These are phyloP conservation scores for Tribolium madens DNA, from an alignment of 1,140 invertebrate genomes.

Conservation along the genomic window DNA sequence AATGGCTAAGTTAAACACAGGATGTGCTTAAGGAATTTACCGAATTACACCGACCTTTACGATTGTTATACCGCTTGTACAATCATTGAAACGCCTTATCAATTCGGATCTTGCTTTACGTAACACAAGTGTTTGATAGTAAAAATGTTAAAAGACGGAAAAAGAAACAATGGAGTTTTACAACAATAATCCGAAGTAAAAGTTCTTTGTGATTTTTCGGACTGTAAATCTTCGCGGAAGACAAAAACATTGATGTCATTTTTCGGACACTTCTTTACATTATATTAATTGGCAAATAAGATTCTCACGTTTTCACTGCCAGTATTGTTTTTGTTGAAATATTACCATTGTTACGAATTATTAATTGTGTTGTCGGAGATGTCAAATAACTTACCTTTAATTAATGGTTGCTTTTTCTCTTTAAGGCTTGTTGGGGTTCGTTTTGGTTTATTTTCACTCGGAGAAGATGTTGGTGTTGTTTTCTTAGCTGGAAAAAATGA, in stretches of 20 bases:
- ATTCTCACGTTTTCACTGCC: slow-evolving; percentile 17
- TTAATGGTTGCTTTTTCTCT: slow-evolving; percentile 48
- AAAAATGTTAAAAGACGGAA: neutral
- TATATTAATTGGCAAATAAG: slow-evolving; percentile 6
- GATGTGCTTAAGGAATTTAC: neutral
- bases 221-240: slow-evolving; percentile 2
- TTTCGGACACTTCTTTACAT: neutral
- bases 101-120: neutral
- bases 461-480: slow-evolving; percentile 42
- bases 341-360: slow-evolving; percentile 26
- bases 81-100: slow-evolving; percentile 13
- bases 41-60: slow-evolving; percentile 20
- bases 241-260: slow-evolving; percentile 6
- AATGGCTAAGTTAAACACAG: neutral
- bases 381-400: slow-evolving; percentile 50
- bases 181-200: slow-evolving; percentile 33
- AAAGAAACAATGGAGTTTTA: slow-evolving; percentile 3
- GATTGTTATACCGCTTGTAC: neutral
- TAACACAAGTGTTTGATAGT: neutral
- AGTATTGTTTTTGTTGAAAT: neutral
- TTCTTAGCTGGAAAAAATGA: slow-evolving; percentile 6
- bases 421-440: slow-evolving; percentile 19
- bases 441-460: slow-evolving; percentile 8
- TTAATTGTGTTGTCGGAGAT: neutral
- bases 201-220: slow-evolving; percentile 13